Percentiles rank a stretch among this genome's conserved stretches.
Conservation (phyloP, 2,113 vertebrate genomes). For the Argyrosomus japonicus region DNA sequence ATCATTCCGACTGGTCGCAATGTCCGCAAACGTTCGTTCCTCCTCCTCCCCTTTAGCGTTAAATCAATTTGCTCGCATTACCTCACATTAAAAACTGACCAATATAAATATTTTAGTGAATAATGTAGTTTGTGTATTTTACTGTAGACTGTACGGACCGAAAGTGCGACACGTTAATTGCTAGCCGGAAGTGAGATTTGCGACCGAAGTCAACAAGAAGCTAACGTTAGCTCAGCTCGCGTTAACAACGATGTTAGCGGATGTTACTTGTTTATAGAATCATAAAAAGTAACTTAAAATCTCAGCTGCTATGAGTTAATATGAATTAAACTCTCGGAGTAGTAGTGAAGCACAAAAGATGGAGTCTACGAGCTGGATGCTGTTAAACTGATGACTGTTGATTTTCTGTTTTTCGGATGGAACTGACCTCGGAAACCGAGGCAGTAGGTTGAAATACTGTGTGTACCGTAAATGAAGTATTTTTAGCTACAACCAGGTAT, state of each 20-base stretch:
- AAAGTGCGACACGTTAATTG: rapidly evolving
- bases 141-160: background rate
- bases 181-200: background rate
- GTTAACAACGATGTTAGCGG: background rate
- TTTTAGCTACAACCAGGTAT: background rate
- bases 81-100: background rate
- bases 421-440: conserved; percentile 30
- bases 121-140: background rate
- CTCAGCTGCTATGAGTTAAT: rapidly evolving
- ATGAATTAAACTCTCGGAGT: rapidly evolving
- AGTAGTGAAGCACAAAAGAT: no score
- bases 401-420: conserved; percentile 63
- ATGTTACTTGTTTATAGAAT: background rate
- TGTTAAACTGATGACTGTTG: conserved; percentile 13
- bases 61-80: background rate
- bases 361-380: background rate
- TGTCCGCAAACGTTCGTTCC: conserved; percentile 43
- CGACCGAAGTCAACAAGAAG: background rate
- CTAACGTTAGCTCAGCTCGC: conserved; percentile 26
- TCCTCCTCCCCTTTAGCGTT: background rate
- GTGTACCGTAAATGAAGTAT: background rate
- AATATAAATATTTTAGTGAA: background rate
- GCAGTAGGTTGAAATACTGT: conserved; percentile 67
- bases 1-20: conserved; percentile 49
- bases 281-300: background rate